Evolutionary conservation across 2,797 vertebrate species (phyloP).

Genomic region (Erithacus rubecula): DNA sequence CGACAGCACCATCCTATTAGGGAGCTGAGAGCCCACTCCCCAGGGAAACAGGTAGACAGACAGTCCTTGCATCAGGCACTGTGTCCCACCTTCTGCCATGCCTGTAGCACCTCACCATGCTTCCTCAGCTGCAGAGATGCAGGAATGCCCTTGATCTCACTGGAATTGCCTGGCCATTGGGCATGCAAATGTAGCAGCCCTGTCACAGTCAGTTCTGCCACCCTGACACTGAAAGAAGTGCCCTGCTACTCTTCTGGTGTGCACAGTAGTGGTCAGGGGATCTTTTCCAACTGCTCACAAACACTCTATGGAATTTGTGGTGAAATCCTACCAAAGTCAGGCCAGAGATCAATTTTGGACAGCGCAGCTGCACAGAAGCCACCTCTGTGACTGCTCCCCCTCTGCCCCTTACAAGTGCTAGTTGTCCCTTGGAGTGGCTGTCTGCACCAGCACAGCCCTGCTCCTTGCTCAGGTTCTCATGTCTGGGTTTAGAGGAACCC

Average conservation of each 20-base stretch:
- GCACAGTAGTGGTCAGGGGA: not conserved
- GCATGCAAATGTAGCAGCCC: not conserved
- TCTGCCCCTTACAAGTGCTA: not conserved
- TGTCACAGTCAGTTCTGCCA: not conserved
- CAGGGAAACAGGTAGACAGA: not conserved
- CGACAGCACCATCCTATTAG: no score
- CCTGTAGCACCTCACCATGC: not conserved
- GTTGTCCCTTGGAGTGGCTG: accelerated
- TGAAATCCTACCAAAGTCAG: not conserved
- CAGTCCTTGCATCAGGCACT: not conserved
- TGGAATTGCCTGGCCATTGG: not conserved
- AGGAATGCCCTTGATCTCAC: not conserved
- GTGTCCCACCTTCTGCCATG: not conserved
- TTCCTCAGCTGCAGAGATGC: not conserved
- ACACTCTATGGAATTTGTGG: accelerated
- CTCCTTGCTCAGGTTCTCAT: not conserved
- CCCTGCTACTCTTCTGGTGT: accelerated
- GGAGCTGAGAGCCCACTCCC: not conserved
- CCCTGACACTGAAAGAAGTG: not conserved
- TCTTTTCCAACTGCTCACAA: not conserved
- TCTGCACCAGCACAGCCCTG: not conserved
- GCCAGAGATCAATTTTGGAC: not conserved
- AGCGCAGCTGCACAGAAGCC: not conserved
- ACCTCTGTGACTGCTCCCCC: not conserved
- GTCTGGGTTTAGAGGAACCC: not conserved